Evolutionary conservation across 2,888 invertebrate species (phyloP).

Genomic region (Hypercompe scribonia): DNA sequence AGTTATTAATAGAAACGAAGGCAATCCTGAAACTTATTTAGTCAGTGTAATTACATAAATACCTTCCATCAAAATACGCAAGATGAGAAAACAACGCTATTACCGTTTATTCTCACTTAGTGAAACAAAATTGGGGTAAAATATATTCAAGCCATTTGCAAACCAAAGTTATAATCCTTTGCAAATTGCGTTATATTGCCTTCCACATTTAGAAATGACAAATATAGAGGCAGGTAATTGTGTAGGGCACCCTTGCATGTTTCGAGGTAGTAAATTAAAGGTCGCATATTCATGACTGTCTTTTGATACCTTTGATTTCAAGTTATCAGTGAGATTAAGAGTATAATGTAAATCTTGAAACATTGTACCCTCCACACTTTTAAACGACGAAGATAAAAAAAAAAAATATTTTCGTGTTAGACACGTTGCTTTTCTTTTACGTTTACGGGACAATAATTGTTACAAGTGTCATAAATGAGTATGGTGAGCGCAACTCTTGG

Average conservation of each 20-base stretch:
- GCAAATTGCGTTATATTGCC: slow-evolving; percentile 37
- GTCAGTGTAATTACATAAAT: neutral
- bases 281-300: slow-evolving; percentile 41
- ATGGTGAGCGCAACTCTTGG: too few species aligned
- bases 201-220: slow-evolving; percentile 3
- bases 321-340: slow-evolving; percentile 14
- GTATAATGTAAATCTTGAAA: neutral
- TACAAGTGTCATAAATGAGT: too few species aligned
- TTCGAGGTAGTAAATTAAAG: slow-evolving; percentile 29
- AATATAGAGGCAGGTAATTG: slow-evolving; percentile 18
- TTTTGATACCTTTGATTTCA: slow-evolving; percentile 31
- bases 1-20: neutral
- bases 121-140: slow-evolving; percentile 31
- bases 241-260: slow-evolving; percentile 22
- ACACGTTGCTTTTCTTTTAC: too few species aligned
- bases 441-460: too few species aligned
- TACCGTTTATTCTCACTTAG: slow-evolving; percentile 6
- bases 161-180: slow-evolving; percentile 52
- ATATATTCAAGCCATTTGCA: slow-evolving; percentile 52
- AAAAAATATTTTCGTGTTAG: too few species aligned
- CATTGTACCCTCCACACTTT: too few species aligned
- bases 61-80: neutral
- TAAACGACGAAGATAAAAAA: too few species aligned
- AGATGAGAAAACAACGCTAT: slow-evolving; percentile 11
- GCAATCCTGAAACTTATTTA: neutral